Evolutionary conservation across 2,888 invertebrate genomes (phyloP).

Genomic region (Harpalus rufipes): DNA sequence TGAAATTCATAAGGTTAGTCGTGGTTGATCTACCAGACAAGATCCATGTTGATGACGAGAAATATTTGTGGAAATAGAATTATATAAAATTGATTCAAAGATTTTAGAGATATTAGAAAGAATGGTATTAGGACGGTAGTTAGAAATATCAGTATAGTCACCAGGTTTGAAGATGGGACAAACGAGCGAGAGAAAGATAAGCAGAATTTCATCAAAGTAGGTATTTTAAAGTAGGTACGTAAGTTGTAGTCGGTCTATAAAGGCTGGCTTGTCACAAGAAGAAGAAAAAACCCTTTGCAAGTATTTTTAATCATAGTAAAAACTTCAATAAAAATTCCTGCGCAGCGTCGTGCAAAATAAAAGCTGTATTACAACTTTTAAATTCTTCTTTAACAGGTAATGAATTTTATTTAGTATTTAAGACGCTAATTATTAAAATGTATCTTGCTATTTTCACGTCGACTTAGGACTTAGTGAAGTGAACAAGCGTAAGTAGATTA

Average conservation of each 20-base stretch:
- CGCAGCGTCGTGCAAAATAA: constrained; percentile 6
- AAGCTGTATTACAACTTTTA: constrained; percentile 27
- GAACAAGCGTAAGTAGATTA: constrained; percentile 48
- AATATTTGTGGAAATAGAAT: too few relatives aligned
- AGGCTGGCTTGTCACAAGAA: neutral
- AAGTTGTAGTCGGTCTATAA: neutral
- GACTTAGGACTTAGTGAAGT: constrained; percentile 50
- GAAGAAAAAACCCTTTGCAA: neutral
- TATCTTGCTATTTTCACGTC: constrained; percentile 46
- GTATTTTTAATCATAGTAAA: constrained; percentile 1
- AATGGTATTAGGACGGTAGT: too few relatives aligned
- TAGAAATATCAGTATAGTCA: too few relatives aligned
- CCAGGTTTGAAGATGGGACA: too few relatives aligned
- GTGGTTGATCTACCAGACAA: too few relatives aligned
- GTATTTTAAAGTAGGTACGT: neutral
- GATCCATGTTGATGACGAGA: too few relatives aligned
- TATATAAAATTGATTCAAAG: too few relatives aligned
- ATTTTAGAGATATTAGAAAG: too few relatives aligned
- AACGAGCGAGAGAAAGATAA: too few relatives aligned
- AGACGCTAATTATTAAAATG: constrained; percentile 37
- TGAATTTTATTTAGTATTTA: constrained; percentile 50
- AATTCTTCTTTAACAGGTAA: constrained; percentile 25
- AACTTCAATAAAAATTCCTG: constrained; percentile 27
- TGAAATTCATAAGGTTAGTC: too few relatives aligned
- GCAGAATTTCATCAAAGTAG: too few relatives aligned